Conservation (phyloP, 1,140 invertebrate genomes). For the Watersipora subatra region DNA sequence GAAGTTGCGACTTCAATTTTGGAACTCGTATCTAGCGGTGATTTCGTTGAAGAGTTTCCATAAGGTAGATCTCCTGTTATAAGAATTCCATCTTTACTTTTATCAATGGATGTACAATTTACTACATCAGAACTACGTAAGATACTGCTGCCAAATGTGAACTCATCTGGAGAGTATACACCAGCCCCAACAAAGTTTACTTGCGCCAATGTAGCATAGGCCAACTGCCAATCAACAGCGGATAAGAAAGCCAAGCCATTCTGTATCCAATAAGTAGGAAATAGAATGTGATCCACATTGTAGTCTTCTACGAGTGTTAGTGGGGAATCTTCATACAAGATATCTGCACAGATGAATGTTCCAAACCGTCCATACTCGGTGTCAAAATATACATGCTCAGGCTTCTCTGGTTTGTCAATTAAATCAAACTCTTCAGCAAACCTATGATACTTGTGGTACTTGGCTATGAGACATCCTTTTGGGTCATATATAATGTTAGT, state of each 20-base stretch:
- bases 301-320: slow-evolving; percentile 41
- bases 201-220: slow-evolving; percentile 44
- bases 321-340: slow-evolving; percentile 52
- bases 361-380: slow-evolving; percentile 73
- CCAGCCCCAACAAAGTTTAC: slow-evolving; percentile 49
- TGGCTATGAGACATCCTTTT: slow-evolving; percentile 45
- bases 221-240: slow-evolving; percentile 43
- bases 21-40: no score
- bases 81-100: slow-evolving; percentile 11
- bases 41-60: no score
- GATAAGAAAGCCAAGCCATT: slow-evolving; percentile 55
- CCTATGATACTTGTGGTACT: slow-evolving; percentile 55
- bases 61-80: no score
- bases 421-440: slow-evolving; percentile 43
- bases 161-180: slow-evolving; percentile 42
- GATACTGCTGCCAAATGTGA: no score
- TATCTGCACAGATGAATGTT: slow-evolving; percentile 59
- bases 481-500: slow-evolving; percentile 61
- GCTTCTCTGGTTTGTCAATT: slow-evolving; percentile 45
- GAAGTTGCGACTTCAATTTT: no score
- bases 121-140: slow-evolving; percentile 13
- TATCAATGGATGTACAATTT: slow-evolving; percentile 15
- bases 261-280: slow-evolving; percentile 58
- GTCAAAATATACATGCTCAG: slow-evolving; percentile 20
- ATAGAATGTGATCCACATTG: slow-evolving; percentile 54